These are phyloP conservation scores for Aptenodytes patagonicus DNA, from an alignment of 2,113 vertebrate species.

Conservation along the genomic window DNA sequence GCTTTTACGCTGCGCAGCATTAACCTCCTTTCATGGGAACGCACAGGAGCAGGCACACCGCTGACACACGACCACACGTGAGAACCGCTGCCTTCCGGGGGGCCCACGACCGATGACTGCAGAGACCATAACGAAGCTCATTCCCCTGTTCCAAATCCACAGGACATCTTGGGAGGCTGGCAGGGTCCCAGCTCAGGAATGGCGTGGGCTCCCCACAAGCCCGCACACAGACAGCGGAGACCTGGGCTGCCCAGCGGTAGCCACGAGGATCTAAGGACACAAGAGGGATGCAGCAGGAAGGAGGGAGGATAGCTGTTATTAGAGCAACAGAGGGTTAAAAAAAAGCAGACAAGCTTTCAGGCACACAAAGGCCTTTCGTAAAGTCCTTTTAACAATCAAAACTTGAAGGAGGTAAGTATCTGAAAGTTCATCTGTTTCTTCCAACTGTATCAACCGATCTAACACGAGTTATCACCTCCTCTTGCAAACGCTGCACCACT, in stretches of 20 bases:
- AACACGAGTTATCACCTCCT: background rate
- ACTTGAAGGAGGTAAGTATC: background rate
- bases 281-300: background rate
- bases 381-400: background rate
- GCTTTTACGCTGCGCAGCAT: background rate
- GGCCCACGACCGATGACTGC: background rate
- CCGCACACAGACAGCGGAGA: background rate
- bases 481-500: background rate
- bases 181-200: background rate
- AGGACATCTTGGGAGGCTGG: background rate
- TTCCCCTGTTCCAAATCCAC: background rate
- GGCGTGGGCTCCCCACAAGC: background rate
- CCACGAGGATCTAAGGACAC: background rate
- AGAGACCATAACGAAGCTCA: accelerated
- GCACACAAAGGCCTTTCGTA: background rate
- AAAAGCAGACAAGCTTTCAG: background rate
- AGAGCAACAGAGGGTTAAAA: background rate
- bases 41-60: background rate
- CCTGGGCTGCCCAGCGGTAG: background rate
- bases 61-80: background rate
- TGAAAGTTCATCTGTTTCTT: background rate
- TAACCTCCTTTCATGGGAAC: background rate
- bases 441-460: background rate
- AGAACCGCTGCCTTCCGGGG: background rate
- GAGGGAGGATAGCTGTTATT: background rate